Evolutionary conservation across 1,140 invertebrate genomes (phyloP), one percentile per base, ranked within the genome.

Genomic region (Nasonia longicornis): DNA sequence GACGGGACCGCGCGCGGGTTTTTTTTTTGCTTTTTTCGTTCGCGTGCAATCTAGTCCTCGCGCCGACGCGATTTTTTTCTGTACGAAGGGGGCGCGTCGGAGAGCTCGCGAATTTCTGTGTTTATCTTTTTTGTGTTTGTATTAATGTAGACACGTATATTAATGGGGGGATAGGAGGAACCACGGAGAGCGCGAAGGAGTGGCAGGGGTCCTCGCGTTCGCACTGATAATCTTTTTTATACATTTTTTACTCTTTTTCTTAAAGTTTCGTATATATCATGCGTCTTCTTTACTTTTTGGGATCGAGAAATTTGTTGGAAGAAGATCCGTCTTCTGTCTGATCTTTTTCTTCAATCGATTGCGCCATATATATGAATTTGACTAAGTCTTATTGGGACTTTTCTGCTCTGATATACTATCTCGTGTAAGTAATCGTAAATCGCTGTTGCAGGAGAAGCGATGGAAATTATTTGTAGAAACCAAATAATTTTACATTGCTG

Each of bases 31-130:
- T 29, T 77, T 72, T 64, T 77, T 77, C 31, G 22, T 74, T 74
- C 81, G 81, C 81, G 70, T 77, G 80, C 48, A 81, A 69, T 82
- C 81, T 82, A 82, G 81, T 82, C 81, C 70, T 82, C 81, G 81
- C 71, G 80, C 67, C 66, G 80, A 75, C 75, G 70, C 75, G 75
- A 82, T 73, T 66, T 76, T 77, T 79, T 78, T 81, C 73, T 45
- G 35, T 76, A 63, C 67, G 20, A 66, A 29, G 31, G 72, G 67
- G 31, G 63, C 52, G 73, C 66, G 38, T 76, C 29, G 2, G 31
- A 77, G 66, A 71, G 29, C 42, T 80, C 74, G 80, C 74, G 48
- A 76, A 76, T 64, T 69, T 81, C 35, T 76, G 10, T 58, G 8
- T 35, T 69, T 35, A 29, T 69, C 70, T 72, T 69, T 35, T 58